phyloP scores from a whole-genome alignment of 2,888 invertebrate species.

The Drosophila anceps region DNA sequence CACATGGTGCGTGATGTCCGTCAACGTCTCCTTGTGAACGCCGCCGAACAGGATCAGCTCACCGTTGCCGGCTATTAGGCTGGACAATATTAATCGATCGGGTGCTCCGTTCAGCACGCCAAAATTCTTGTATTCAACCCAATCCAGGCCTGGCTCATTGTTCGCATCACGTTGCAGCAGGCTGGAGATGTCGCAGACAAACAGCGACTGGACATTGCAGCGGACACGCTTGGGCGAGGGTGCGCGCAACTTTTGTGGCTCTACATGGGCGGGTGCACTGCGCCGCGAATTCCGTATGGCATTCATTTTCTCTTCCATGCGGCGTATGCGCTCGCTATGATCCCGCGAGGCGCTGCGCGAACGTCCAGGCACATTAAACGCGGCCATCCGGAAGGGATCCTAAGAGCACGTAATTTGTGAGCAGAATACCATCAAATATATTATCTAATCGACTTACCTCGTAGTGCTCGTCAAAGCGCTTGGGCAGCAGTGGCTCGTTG shows the following conservation, averaged over 20 bases:
- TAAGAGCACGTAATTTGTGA: slow-evolving; percentile 23
- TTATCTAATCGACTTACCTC: slow-evolving; percentile 73
- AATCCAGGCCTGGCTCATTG: slow-evolving; percentile 86
- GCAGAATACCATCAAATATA: background rate
- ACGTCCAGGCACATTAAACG: slow-evolving; percentile 86
- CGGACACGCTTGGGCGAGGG: slow-evolving; percentile 87
- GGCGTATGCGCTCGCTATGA: slow-evolving; percentile 88
- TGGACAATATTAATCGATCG: slow-evolving; percentile 95
- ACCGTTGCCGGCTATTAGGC: slow-evolving; percentile 94
- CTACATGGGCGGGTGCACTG: slow-evolving; percentile 69
- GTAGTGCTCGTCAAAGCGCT: slow-evolving; percentile 84
- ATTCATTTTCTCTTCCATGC: slow-evolving; percentile 88
- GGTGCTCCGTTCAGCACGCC: slow-evolving; percentile 90
- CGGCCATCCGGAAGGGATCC: slow-evolving; percentile 87
- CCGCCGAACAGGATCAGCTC: slow-evolving; percentile 99
- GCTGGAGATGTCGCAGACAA: slow-evolving; percentile 93
- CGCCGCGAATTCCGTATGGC: slow-evolving; percentile 84
- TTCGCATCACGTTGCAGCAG: slow-evolving; percentile 86
- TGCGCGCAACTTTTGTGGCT: slow-evolving; percentile 74
- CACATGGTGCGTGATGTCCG: slow-evolving; percentile 88
- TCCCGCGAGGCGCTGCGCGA: slow-evolving; percentile 86
- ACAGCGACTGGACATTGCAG: slow-evolving; percentile 91
- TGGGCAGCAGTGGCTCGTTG: slow-evolving; percentile 84
- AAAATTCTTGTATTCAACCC: slow-evolving; percentile 87
- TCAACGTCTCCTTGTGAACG: slow-evolving; percentile 92